Evolutionary conservation across 1,140 invertebrate species (phyloP), one percentile per base, ranked within the genome.

Genomic region (Heliconius nattereri): DNA sequence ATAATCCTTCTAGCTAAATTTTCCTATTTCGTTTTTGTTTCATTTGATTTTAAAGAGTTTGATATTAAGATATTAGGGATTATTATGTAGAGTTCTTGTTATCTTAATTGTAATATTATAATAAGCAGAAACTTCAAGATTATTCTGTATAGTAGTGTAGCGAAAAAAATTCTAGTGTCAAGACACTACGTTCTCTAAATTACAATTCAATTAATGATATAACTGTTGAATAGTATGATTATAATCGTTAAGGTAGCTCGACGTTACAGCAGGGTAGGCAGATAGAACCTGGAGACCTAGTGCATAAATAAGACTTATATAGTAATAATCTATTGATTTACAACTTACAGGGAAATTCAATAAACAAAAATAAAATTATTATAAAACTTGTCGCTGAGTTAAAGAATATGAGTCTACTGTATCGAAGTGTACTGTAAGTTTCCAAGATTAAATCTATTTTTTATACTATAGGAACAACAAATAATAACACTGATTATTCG

Each of bases 1-100:
- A 66, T 66, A 66, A 66, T 66, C 60, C 60, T 66, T 66, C 60
- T 6, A 16, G 60, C 26, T 66, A 26, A 66, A 66, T 66, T 66
- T 66, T 66, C 60, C 29, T 66, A 29, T 66, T 66, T 66, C 60
- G 16, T 29, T 26, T 8, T 16, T 3, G 54, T 16, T 26, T 66
- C 26, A 6, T 66, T 66, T 26, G 23, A 16, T 66, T 35, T 66
- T 66, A 29, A 16, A 66, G 9, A 3, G 13, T 0, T 66, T 29
- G 26, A 5, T 16, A 29, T 66, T 2, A 5, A 3, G 60, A 26
- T 26, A 0, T 29, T 29, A 26, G 57, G 9, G 2, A n/a, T 60
- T 20, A 23, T 60, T 66, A 23, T 19, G 60, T 26, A 29, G 23
- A 66, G 11, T 2, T 57, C 23, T 60, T 2, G 9, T 9, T 60